Percentiles rank a stretch among this genome's conserved stretches.
Conservation (phyloP, 2,113 vertebrate genomes). For the Agapornis roseicollis region DNA sequence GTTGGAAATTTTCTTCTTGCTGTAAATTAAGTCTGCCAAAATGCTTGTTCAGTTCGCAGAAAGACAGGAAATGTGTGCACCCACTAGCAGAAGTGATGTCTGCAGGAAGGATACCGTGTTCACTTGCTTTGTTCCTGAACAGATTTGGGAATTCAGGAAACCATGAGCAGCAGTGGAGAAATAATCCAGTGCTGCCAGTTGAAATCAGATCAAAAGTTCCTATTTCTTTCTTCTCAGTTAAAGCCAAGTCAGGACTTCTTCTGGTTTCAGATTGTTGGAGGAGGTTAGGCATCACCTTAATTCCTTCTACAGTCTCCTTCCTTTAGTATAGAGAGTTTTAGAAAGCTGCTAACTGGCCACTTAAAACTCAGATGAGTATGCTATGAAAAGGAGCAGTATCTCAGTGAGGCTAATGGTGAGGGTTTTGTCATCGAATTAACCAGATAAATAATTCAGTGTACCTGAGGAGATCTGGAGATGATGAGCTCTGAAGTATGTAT, state of each 20-base stretch:
- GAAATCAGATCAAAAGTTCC: slow-evolving; percentile 66
- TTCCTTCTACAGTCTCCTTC: background rate
- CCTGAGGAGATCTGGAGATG: slow-evolving; percentile 18
- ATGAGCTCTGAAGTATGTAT: slow-evolving; percentile 39
- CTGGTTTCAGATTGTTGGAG: slow-evolving; percentile 45
- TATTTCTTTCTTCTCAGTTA: slow-evolving; percentile 38
- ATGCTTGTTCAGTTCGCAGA: background rate
- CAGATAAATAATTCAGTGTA: slow-evolving; percentile 49
- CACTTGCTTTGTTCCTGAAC: slow-evolving; percentile 55
- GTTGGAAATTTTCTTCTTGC: background rate
- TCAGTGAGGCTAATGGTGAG: background rate
- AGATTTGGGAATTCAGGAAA: slow-evolving; percentile 19
- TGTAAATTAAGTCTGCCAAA: background rate
- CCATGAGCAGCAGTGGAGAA: slow-evolving; percentile 3
- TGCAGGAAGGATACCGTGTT: slow-evolving; percentile 57
- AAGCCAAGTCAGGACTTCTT: slow-evolving; percentile 53
- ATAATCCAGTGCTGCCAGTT: slow-evolving; percentile 66
- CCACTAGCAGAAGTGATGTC: slow-evolving; percentile 55
- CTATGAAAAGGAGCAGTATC: background rate
- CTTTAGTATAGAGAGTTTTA: background rate
- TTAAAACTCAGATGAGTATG: background rate
- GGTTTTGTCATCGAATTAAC: slow-evolving; percentile 29
- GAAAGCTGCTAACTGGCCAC: background rate
- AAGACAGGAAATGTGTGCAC: slow-evolving; percentile 39
- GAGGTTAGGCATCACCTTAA: background rate